Evolutionary conservation across 2,888 invertebrate species (phyloP), one percentile per base, ranked within the genome.

Genomic region (Parnassius mnemosyne): DNA sequence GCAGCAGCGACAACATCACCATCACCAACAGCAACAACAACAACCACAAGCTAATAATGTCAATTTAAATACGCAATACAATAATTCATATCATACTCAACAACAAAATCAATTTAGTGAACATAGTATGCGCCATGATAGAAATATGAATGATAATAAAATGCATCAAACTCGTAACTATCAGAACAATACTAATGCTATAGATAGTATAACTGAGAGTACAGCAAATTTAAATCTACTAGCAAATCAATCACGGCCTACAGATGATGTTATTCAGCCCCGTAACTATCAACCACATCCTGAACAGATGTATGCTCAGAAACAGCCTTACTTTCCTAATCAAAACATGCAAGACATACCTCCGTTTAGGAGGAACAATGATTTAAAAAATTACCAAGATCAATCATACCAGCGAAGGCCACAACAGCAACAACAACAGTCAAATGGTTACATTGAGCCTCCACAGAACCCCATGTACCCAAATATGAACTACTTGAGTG

Each of bases 171-270:
- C 75, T 3, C 79, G 79, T 50, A 78, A 72, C 64, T 85, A 83
- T 64, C 75, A 79, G 12, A 82, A 77, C 65, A 76, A 76, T 60
- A 62, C 76, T 3, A 80, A 78, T 50, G 63, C 77, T 1, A 84
- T 90, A 74, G 89, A 89, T 10, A 83, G 71, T 58, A 73, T 90
- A 54, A 80, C 80, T 2, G 89, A 89, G 10, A 86, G 87, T 1
- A 79, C 90, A 0, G 78, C 84, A 0, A 84, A 80, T 63, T 66
- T 89, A 67, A 88, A 79, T 67, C 69, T 89, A 58, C 72, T 86
- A 52, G 66, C 78, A 0, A 81, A 76, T 64, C 81, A 80, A 49
- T 64, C 72, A 43, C 71, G 80, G 60, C 75, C 76, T 16, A 70
- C 57, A 44, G 80, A 81, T 10, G 84, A 85, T 9, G 51, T 74